phyloP scores from a whole-genome alignment of 2,797 vertebrate genomes.

The Danio jaintianensis region DNA sequence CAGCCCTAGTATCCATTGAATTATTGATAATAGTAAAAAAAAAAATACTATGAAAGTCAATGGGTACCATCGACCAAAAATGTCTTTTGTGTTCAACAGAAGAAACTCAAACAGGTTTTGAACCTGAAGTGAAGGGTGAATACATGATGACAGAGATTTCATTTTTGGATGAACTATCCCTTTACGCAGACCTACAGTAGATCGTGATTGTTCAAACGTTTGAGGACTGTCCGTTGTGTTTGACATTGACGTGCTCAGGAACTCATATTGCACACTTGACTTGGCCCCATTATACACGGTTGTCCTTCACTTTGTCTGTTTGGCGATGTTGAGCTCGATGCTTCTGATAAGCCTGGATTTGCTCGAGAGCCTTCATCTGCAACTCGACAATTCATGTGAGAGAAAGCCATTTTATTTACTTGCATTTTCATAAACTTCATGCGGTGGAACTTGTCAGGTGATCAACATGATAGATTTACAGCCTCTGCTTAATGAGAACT shows the following conservation, averaged over 20 bases:
- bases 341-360: not conserved
- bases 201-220: not conserved
- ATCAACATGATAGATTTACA: slow-evolving; percentile 60
- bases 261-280: not conserved
- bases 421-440: slow-evolving; percentile 41
- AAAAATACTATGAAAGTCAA: too few species aligned
- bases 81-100: too few species aligned
- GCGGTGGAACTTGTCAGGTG: slow-evolving; percentile 64
- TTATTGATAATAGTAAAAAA: too few species aligned
- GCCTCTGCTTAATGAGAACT: slow-evolving; percentile 65
- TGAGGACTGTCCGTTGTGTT: not conserved
- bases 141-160: too few species aligned
- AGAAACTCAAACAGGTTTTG: too few species aligned
- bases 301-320: not conserved
- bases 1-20: too few species aligned
- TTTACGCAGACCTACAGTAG: too few species aligned
- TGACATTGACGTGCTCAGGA: not conserved
- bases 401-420: slow-evolving; percentile 53
- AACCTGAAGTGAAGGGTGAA: too few species aligned
- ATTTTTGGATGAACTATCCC: too few species aligned
- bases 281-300: not conserved
- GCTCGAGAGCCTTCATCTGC: slow-evolving; percentile 54
- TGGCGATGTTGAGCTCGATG: not conserved
- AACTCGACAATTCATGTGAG: slow-evolving; percentile 49
- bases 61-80: too few species aligned